Evolutionary conservation across 2,113 vertebrate genomes (phyloP), one percentile per base, ranked within the genome.

Genomic region (Henicopernis longicauda): DNA sequence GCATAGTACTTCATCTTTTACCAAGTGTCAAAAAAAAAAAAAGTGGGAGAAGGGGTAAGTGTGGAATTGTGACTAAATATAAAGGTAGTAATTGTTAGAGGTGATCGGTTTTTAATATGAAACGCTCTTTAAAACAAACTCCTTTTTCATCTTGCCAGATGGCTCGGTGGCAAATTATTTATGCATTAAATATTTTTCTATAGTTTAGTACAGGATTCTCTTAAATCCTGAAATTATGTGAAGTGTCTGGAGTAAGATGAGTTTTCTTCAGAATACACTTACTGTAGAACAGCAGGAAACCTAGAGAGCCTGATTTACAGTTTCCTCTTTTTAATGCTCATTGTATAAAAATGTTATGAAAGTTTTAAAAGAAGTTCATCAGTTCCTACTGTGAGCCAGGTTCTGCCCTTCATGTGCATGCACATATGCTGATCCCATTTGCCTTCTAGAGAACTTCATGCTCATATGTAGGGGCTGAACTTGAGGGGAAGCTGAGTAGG

Each of bases 1-100:
- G 19, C 82, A 62, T 85, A 87, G 92, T 92, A 90, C 93, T 97
- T 97, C 93, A 88, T 98, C 94, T 95, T 96, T 96, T 96, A 94
- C 90, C 59, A 72, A 81, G 89, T 80, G 96, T 98, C 92, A 93
- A 83, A 96, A 97, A 96, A 93, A 91, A 87, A 27, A 54, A 27
- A 18, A 20, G 57, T n/a, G 65, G 71, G 83, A 59, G 85, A 92
- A 89, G 59, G 93, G 38, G 70, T 67, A 97, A 93, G 23, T 79
- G 94, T 93, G 91, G 93, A 93, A 95, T 34, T 67, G 74, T 82
- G 69, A 87, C 94, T 72, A 90, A 83, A 82, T 74, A 86, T 82
- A 92, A 93, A 90, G 87, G 88, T 80, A 79, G 50, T 72, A 88
- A 94, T 95, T 97, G 74, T 93, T 95, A 67, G 81, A 93, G 59